phyloP scores from a whole-genome alignment of 2,113 vertebrate genomes.

The human region DNA sequence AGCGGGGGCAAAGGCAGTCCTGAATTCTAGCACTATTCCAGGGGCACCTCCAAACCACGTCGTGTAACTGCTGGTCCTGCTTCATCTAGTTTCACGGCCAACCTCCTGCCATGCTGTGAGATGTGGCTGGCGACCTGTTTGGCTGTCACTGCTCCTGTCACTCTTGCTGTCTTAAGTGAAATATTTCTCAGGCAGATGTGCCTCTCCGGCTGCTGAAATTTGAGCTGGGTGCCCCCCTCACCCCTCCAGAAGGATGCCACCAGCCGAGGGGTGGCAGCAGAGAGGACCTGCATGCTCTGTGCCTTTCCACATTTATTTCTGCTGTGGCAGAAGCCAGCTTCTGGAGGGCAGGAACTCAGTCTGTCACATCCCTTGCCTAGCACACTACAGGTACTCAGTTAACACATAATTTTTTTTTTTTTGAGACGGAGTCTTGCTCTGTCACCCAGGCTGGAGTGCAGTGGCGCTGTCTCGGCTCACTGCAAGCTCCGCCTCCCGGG shows the following conservation, averaged over 20 bases:
- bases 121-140: not conserved
- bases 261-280: not conserved
- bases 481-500: too few species aligned
- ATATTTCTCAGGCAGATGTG: not conserved
- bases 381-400: not conserved
- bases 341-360: not conserved
- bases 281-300: not conserved
- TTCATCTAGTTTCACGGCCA: not conserved
- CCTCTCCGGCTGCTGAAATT: not conserved
- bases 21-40: not conserved
- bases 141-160: not conserved
- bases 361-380: not conserved
- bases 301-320: not conserved
- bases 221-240: not conserved
- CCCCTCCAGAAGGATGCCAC: not conserved
- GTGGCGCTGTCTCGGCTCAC: too few species aligned
- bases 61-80: not conserved
- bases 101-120: rapidly evolving
- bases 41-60: not conserved
- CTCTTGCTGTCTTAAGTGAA: not conserved
- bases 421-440: too few species aligned
- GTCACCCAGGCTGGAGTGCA: too few species aligned
- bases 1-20: not conserved
- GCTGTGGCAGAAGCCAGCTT: not conserved
- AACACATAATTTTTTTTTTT: not conserved